phyloP scores from a whole-genome alignment of 2,888 invertebrate species.

The Patella ulyssiponensis region DNA sequence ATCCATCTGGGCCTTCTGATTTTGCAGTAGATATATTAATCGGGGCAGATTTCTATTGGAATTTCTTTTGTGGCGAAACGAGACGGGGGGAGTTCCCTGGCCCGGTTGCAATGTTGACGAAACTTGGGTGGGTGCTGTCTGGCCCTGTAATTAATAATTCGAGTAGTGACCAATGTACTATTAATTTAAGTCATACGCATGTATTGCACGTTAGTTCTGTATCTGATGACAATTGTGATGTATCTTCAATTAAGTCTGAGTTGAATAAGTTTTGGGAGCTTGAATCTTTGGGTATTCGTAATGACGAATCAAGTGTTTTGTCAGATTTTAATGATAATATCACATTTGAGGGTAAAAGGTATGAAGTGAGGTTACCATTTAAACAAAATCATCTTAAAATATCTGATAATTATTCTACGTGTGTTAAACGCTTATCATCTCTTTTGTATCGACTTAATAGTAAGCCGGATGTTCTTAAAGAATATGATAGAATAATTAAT shows the following conservation, averaged over 20 bases:
- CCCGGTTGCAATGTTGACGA: not conserved
- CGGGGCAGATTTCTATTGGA: not conserved
- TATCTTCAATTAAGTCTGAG: not conserved
- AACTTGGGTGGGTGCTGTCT: not conserved
- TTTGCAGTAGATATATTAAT: slow-evolving; percentile 1
- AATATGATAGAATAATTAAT: not conserved
- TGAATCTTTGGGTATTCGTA: not conserved
- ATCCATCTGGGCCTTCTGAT: not conserved
- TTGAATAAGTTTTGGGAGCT: not conserved
- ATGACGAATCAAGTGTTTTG: not conserved
- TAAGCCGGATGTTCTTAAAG: not conserved
- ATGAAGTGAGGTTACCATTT: not conserved
- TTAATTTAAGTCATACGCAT: slow-evolving; percentile 9
- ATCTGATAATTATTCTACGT: not conserved
- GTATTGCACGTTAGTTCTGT: not conserved
- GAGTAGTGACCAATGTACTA: not conserved
- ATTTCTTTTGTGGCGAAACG: not conserved
- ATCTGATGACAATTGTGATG: not conserved
- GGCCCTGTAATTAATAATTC: not conserved
- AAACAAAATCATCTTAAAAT: not conserved
- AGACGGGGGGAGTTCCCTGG: slow-evolving; percentile 3
- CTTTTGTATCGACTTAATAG: not conserved
- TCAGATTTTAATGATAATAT: not conserved
- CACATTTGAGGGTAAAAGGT: not conserved
- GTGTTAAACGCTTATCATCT: not conserved